Evolutionary conservation across 1,140 invertebrate genomes (phyloP).

Genomic region (Stegodyphus dumicola): DNA sequence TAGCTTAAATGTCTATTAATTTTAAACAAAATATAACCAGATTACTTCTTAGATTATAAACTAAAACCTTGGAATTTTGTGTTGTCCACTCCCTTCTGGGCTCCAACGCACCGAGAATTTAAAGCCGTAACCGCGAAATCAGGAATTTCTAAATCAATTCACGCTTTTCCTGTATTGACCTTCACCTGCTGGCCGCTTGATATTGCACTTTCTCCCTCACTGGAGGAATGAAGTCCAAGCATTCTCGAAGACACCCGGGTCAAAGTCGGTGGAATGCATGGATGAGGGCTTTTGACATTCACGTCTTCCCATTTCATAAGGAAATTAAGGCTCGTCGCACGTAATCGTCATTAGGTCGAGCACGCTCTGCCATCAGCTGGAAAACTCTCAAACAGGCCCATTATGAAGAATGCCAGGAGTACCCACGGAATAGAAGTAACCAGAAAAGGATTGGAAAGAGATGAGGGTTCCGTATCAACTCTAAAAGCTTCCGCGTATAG

Average conservation of each 20-base stretch:
- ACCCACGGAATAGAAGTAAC: too few relatives aligned
- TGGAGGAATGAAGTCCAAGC: neutral
- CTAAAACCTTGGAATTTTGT: too few relatives aligned
- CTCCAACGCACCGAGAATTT: too few relatives aligned
- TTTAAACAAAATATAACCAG: too few relatives aligned
- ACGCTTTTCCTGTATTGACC: neutral
- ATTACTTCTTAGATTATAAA: too few relatives aligned
- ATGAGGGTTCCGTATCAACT: too few relatives aligned
- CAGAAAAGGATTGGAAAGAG: too few relatives aligned
- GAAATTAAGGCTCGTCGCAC: conserved; percentile 19
- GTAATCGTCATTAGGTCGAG: conserved; percentile 30
- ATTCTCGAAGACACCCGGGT: conserved; percentile 24
- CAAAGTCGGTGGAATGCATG: conserved; percentile 19
- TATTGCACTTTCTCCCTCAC: neutral
- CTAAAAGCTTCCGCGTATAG: too few relatives aligned
- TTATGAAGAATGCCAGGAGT: too few relatives aligned
- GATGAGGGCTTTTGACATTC: conserved; percentile 43
- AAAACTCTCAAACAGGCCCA: too few relatives aligned
- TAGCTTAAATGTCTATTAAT: too few relatives aligned
- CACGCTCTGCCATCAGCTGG: neutral
- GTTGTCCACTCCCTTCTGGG: too few relatives aligned
- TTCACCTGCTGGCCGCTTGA: neutral
- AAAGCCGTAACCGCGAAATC: neutral
- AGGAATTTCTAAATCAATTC: conserved; percentile 13
- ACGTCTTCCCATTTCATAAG: conserved; percentile 40